Base-by-base conservation (phyloP, 2,113 vertebrate genomes). In the Clinocottus analis region DNA sequence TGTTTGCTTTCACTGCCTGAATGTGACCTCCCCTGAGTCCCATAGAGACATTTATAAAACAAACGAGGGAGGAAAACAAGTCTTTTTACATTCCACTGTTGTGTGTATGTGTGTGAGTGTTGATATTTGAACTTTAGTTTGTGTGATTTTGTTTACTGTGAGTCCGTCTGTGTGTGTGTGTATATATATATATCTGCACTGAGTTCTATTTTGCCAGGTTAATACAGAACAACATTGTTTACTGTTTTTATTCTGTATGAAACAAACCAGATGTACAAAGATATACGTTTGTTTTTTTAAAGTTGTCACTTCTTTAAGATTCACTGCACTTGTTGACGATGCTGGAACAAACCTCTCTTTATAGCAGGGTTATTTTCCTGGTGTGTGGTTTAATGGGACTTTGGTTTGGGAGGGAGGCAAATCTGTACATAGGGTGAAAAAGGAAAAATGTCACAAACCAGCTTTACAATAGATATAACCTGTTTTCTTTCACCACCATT, bases 311-410 rank as follows among this genome's bases (percentile, higher is more conserved):
- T 79, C 80, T 85, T 61, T 65, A 80, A 55, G 21, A 89, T 77
- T 85, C 69, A 79, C 83, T 87, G 84, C 89, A 90, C 88, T 90
- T 76, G 75, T 86, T 83, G 79, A 83, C 19, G 12, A 88, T 74
- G 89, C 92, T 87, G 87, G 84, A 90, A 82, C 73, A 89, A 91
- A 89, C 82, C 90, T 92, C 87, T 91, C 89, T 87, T 82, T 80
- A 82, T 47, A 82, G 84, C 86, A 85, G 80, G 84, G 67, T 90
- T 87, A 63, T 77, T 86, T 90, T 89, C 29, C 61, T 86, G 58
- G 51, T 67, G 76, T 51, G 29, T 75, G 77, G 80, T 64, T 75
- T 62, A 21, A 55, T 49, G 10, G 41, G 39, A 49, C 23, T 72
- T 60, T 51, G 49, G 71, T 53, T 70, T 64, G 60, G 27, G 6